Evolutionary conservation across 2,797 vertebrate genomes (phyloP), one percentile per base, ranked within the genome.

Genomic region (Enteromius trimaculatus): DNA sequence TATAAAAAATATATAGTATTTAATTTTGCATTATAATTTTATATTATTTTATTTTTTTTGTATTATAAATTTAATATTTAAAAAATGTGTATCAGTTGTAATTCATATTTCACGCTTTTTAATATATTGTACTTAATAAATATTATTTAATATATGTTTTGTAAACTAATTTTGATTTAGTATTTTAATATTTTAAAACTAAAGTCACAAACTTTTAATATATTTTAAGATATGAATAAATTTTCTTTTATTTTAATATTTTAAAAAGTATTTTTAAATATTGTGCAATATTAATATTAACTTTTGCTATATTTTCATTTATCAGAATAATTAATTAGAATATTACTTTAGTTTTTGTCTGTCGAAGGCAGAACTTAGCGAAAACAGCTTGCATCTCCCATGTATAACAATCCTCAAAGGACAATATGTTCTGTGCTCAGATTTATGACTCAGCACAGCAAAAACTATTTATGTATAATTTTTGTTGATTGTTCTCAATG

Each of bases 381-480:
- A 26, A 60, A 60, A 21, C 19, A n/a, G 21, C 60, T 21, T 82
- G 16, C 23, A 55, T 81, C 39, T 65, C 60, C 60, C 72, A 79
- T 39, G 81, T 64, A 17, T 70, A 49, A 16, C 62, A 78, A 49
- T 31, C 9, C 8, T 72, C 71, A 19, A n/a, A 74, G 29, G 29
- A 75, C 29, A n/a, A 1, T 7, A n/a, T 75, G 29, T 34, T 34
- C 71, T 37, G 7, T 29, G 6, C 70, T 53, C n/a, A 17, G 69
- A 71, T 47, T 17, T 29, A 26, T 47, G n/a, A 71, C 44, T 49
- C 23, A 19, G 14, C 23, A 17, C n/a, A 19, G 26, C 39, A 29
- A 5, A 31, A 74, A 42, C 74, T 1, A 1, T 31, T 17, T 17
- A 34, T 64, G 29, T 65, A 26, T 34, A 2, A 68, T 66, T 4